Evolutionary conservation across 23 tunicate genomes (phyloP), one percentile per base, ranked within the genome.

Genomic region (Ciona savignyi): DNA sequence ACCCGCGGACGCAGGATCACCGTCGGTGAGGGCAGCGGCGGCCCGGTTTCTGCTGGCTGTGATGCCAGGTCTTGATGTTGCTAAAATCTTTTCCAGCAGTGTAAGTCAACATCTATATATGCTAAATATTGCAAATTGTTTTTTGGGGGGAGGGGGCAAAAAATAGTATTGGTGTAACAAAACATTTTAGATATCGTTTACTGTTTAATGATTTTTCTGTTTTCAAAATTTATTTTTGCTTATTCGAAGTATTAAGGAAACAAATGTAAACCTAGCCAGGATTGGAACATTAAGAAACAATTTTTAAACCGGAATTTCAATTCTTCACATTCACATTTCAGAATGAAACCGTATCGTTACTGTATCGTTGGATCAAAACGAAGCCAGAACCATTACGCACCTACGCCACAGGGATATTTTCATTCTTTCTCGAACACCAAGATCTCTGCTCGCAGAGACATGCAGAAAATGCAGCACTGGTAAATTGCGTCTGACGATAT

Each of bases 41-140:
- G 84, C 96, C 48, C 72, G 87, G 27, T 68, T 82, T 23, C 51
- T 81, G 2, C 60, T 88, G 15, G 83, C 72, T 0, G 74, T 85
- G 25, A 66, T 88, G 77, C 87, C 87, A 2, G 96, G 96, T 24
- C 70, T 88, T 4, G 96, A 88, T 68, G 75, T 69, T 6, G 48
- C 34, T 26, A 79, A 72, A 48, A 66, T 86, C 22, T 86, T 86
- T 61, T 65, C 72, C 9, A 6, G 11, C 9, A 42, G 15, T 42
- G 56, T 42, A 42, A 42, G 56, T 6, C 11, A 42, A 6, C 15
- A n/a, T n/a, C n/a, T n/a, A n/a, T n/a, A n/a, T n/a, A n/a, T n/a
- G n/a, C n/a, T n/a, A n/a, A n/a, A n/a, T n/a, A n/a, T n/a, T n/a
- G n/a, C n/a, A n/a, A n/a, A n/a, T n/a, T n/a, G n/a, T n/a, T n/a